These are phyloP conservation scores for Peromyscus nudipes DNA, from an alignment of 2,797 vertebrate species.

Conservation along the genomic window DNA sequence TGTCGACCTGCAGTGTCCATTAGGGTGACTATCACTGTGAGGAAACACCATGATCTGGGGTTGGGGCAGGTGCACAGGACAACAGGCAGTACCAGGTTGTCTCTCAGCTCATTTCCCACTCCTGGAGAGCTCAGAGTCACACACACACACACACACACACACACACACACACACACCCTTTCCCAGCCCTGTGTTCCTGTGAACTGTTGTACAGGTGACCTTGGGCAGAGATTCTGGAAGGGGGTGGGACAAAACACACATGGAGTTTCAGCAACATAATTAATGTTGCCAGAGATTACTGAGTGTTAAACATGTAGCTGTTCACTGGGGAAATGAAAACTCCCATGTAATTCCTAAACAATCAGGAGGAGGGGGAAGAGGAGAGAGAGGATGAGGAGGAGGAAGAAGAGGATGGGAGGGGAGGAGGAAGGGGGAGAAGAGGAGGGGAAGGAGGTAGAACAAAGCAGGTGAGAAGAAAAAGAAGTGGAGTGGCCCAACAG, in stretches of 20 bases:
- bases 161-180: too few species aligned
- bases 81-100: not conserved
- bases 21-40: not conserved
- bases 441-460: not conserved
- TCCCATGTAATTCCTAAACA: not conserved
- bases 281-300: not conserved
- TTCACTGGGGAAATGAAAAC: not conserved
- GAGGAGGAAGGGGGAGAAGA: too few species aligned
- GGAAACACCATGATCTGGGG: not conserved
- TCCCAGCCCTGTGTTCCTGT: not conserved
- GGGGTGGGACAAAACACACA: not conserved
- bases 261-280: not conserved
- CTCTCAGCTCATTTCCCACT: not conserved
- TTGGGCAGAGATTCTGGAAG: slow-evolving; percentile 6
- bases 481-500: not conserved
- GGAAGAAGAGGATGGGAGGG: not conserved
- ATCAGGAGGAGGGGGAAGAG: not conserved
- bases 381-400: not conserved
- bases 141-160: too few species aligned
- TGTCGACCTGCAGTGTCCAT: not conserved
- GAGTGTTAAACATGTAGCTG: not conserved
- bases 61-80: not conserved
- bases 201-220: not conserved
- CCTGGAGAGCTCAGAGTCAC: not conserved
- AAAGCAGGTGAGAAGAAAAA: not conserved